phyloP scores from a whole-genome alignment of 2,888 invertebrate genomes.

The Drosophila subsilvestris region DNA sequence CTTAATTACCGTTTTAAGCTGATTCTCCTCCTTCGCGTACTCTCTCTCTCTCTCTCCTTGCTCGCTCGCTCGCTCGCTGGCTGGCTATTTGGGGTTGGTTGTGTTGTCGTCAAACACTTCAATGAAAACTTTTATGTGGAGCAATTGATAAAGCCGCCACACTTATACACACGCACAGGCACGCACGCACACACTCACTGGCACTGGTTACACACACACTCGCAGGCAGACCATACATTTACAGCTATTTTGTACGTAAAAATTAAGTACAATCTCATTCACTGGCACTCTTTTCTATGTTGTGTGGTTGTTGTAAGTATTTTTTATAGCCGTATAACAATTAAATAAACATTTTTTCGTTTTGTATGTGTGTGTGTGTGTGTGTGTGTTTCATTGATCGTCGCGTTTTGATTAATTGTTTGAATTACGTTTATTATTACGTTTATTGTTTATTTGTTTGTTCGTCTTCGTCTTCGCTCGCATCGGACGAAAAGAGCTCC shows the following conservation, averaged over 20 bases:
- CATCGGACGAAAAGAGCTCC: constrained; percentile 24
- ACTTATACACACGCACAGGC: constrained; percentile 15
- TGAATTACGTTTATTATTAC: constrained; percentile 68
- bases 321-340: constrained; percentile 22
- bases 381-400: constrained; percentile 65
- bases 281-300: constrained; percentile 73
- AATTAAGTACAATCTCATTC: constrained; percentile 78
- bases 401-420: constrained; percentile 78
- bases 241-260: constrained; percentile 65
- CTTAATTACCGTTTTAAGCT: constrained; percentile 79
- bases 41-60: no score
- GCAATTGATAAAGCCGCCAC: constrained; percentile 75
- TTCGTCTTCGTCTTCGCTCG: background rate
- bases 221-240: constrained; percentile 34
- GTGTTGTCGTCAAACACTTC: constrained; percentile 71
- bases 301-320: constrained; percentile 37
- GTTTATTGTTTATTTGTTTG: constrained; percentile 50
- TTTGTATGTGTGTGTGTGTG: background rate
- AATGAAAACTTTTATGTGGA: constrained; percentile 73
- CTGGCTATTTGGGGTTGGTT: constrained; percentile 23
- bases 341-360: constrained; percentile 7
- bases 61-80: constrained; percentile 3
- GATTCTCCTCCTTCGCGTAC: constrained; percentile 21
- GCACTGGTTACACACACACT: constrained; percentile 26
- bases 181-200: constrained; percentile 24